A percentile compares a stretch with the other conserved stretches of the same genome.
Evolutionary conservation across 2,113 vertebrate genomes (phyloP).

Genomic region (Cepphus grylle): DNA sequence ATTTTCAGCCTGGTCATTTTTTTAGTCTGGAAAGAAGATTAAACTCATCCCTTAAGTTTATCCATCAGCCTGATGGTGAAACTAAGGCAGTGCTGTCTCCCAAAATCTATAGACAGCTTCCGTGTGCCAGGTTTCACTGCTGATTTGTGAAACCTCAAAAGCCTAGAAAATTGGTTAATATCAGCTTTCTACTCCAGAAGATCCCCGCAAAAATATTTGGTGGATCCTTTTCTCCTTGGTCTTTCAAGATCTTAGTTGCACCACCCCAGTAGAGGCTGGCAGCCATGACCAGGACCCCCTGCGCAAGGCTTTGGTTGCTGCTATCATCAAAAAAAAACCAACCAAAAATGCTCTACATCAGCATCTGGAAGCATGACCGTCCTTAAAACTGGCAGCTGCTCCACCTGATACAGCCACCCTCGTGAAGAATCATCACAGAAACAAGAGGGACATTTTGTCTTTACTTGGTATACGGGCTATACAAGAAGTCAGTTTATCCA

Average conservation of each 20-base stretch:
- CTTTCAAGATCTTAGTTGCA: background rate
- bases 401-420: background rate
- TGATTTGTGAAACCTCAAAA: background rate
- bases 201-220: background rate
- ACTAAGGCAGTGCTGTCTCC: background rate
- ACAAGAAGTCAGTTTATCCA: background rate
- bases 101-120: background rate
- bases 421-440: background rate
- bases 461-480: background rate
- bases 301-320: background rate
- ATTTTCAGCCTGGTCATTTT: background rate
- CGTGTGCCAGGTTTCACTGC: background rate
- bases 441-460: background rate
- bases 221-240: background rate
- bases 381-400: background rate
- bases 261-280: background rate
- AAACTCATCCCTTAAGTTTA: background rate
- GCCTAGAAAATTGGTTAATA: background rate
- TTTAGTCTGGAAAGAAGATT: slow-evolving; percentile 9
- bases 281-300: background rate
- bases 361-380: background rate
- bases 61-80: background rate
- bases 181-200: background rate
- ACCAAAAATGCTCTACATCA: background rate
- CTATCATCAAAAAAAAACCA: background rate